phyloP scores from a whole-genome alignment of 2,797 vertebrate species.

The Hydrocynus forskahlii region DNA sequence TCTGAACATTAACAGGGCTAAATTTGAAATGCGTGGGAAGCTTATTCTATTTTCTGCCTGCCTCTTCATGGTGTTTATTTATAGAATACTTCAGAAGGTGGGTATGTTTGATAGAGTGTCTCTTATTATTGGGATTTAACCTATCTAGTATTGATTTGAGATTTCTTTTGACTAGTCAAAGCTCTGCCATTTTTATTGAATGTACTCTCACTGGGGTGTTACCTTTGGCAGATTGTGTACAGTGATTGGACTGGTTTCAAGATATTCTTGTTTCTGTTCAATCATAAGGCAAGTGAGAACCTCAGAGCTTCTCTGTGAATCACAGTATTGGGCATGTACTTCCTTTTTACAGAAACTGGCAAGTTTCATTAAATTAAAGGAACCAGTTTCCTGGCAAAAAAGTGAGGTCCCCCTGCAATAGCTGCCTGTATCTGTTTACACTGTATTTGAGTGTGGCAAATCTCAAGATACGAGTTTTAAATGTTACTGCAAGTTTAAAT shows the following conservation, averaged over 20 bases:
- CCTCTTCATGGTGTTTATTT: not conserved
- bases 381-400: slow-evolving; percentile 67
- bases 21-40: not conserved
- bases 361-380: slow-evolving; percentile 70
- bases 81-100: slow-evolving; percentile 7
- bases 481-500: not conserved
- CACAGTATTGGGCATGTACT: slow-evolving; percentile 60
- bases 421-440: slow-evolving; percentile 35
- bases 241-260: slow-evolving; percentile 52
- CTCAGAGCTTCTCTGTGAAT: slow-evolving; percentile 64
- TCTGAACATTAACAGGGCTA: not conserved
- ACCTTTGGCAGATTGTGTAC: slow-evolving; percentile 36
- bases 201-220: slow-evolving; percentile 12
- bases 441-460: not conserved
- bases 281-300: slow-evolving; percentile 62
- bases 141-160: not conserved
- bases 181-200: not conserved
- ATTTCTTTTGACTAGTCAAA: slow-evolving; percentile 16
- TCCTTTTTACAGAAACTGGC: slow-evolving; percentile 70
- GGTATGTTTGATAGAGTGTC: not conserved
- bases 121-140: not conserved
- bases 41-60: not conserved
- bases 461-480: not conserved
- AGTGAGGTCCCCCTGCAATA: slow-evolving; percentile 57
- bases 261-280: slow-evolving; percentile 60